Conservation (phyloP, 2,888 invertebrate species). For the Rosalia funebris region DNA sequence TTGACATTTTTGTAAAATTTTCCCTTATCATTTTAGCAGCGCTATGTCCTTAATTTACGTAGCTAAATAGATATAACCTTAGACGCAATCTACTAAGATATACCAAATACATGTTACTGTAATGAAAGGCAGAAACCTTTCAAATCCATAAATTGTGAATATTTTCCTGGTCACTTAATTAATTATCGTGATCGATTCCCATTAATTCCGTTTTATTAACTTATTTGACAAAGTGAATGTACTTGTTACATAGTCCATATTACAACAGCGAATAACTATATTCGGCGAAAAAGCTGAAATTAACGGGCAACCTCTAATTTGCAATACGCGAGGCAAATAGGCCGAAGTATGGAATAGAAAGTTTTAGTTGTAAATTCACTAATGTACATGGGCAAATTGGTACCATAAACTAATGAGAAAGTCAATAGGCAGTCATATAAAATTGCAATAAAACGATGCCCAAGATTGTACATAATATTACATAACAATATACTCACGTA, state of each 20-base stretch:
- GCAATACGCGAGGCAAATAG: too few relatives aligned
- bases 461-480: background rate
- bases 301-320: background rate
- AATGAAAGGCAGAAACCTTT: background rate
- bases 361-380: conserved; percentile 6
- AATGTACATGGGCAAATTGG: conserved; percentile 3
- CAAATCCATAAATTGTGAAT: background rate
- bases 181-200: background rate
- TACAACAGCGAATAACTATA: background rate
- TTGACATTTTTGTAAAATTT: too few relatives aligned
- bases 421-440: background rate
- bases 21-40: too few relatives aligned
- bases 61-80: too few relatives aligned
- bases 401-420: conserved; percentile 10
- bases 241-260: background rate
- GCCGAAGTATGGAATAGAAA: conserved; percentile 4
- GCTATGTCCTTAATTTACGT: too few relatives aligned
- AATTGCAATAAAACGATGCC: background rate
- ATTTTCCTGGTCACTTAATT: background rate
- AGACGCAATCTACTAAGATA: too few relatives aligned
- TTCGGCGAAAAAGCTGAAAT: conserved; percentile 5
- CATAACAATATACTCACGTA: conserved; percentile 10
- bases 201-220: background rate
- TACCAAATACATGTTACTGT: too few relatives aligned
- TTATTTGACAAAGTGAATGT: background rate